A percentile compares a stretch with the other conserved stretches of the same genome.
Evolutionary conservation across 2,888 invertebrate genomes (phyloP).

Genomic region (Artemia sinica): DNA sequence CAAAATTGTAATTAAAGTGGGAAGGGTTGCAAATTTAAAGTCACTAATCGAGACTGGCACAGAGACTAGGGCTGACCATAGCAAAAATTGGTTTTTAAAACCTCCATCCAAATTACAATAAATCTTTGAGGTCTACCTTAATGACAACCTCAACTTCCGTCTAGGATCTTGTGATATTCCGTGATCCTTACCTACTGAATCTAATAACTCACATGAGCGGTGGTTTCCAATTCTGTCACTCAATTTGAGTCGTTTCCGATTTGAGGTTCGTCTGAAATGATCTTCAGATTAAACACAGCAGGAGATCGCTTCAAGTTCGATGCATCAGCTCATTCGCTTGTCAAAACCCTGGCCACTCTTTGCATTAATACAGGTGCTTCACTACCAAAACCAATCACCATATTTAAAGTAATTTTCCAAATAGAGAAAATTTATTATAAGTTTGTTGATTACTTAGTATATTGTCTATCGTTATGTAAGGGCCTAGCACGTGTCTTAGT

Average conservation of each 20-base stretch:
- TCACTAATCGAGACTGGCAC: too few relatives aligned
- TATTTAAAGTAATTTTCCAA: slow-evolving; percentile 11
- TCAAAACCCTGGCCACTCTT: slow-evolving; percentile 11
- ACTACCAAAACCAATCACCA: slow-evolving; percentile 6
- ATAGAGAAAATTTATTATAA: slow-evolving; percentile 7
- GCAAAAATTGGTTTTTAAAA: too few relatives aligned
- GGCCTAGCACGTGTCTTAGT: too few relatives aligned
- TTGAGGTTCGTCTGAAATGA: slow-evolving; percentile 11
- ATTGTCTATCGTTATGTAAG: not conserved
- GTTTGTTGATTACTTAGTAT: not conserved
- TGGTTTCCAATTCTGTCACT: slow-evolving; percentile 7
- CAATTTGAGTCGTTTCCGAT: slow-evolving; percentile 11
- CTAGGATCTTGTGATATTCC: too few relatives aligned
- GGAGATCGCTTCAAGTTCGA: not conserved
- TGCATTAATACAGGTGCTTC: slow-evolving; percentile 12
- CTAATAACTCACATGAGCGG: not conserved
- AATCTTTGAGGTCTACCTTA: too few relatives aligned
- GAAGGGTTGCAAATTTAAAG: too few relatives aligned
- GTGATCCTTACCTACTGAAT: not conserved
- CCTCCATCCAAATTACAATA: too few relatives aligned
- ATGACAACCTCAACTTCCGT: too few relatives aligned
- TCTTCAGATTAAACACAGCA: slow-evolving; percentile 13
- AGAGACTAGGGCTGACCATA: too few relatives aligned
- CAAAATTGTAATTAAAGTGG: too few relatives aligned
- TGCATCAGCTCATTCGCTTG: slow-evolving; percentile 12